Evolutionary conservation across 1,140 invertebrate species (phyloP), one percentile per base, ranked within the genome.

Genomic region (Micrasema longulum): DNA sequence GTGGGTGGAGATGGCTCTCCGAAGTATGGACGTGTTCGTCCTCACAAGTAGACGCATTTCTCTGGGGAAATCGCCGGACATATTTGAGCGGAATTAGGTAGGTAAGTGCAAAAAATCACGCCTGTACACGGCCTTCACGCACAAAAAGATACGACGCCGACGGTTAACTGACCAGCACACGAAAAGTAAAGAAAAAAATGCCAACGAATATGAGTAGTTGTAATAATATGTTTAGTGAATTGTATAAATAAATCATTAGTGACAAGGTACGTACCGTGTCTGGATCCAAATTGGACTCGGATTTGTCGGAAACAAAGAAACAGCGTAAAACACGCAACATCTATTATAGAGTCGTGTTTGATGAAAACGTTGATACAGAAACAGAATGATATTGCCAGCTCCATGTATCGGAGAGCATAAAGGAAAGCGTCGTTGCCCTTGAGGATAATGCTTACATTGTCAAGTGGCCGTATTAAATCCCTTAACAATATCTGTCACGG

Each of bases 61-160:
- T 48, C 71, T 12, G 11, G 71, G 64, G 71, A 72, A 67, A 72
- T 72, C 38, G 71, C 43, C 64, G 52, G 63, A 67, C 71, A 72
- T 66, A 66, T 66, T 62, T 18, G 66, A 47, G 23, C 16, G 23
- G 60, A 63, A 63, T 63, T 38, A 60, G 55, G 55, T 31, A 22
- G 20, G 55, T 38, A 18, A 38, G 31, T 7, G 4, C 31, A 20
- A 60, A 35, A 53, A 60, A 60, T 41, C 20, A 20, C n/a, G 55
- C 55, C 55, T 22, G 16, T 14, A 20, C 35, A 16, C 55, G n/a
- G 36, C 6, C 26, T 35, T 55, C n/a, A n/a, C 18, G 41, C 11
- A 45, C 41, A 31, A 31, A 31, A 31, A 31, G 26, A 7, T 31
- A 31, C 26, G 26, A 31, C 2, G 2, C 26, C 2, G 7, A n/a